Evolutionary conservation across 2,797 vertebrate species (phyloP).

Genomic region (Cynopterus sphinx): DNA sequence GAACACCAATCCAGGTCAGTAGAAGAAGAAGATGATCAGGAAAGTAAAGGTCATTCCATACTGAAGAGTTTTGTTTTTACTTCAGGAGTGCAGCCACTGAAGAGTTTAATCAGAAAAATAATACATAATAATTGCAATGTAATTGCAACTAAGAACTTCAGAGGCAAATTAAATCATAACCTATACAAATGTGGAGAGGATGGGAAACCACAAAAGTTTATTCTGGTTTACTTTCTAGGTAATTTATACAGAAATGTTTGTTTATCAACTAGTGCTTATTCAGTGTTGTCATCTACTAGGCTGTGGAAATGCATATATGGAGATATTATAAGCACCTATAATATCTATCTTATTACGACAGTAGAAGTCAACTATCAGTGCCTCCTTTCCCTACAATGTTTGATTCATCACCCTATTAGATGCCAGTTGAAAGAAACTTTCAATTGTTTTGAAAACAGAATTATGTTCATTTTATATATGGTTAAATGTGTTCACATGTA

Average conservation of each 20-base stretch:
- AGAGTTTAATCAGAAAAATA: not conserved
- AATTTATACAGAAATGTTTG: not conserved
- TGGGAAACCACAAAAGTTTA: not conserved
- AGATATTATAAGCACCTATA: not conserved
- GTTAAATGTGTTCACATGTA: not conserved
- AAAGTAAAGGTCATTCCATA: not conserved
- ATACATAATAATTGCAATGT: not conserved
- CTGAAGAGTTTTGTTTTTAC: not conserved
- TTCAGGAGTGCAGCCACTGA: not conserved
- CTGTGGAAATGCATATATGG: not conserved
- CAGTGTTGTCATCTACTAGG: too few species aligned
- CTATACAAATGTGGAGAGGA: too few species aligned
- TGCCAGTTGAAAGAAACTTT: not conserved
- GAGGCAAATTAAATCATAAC: not conserved
- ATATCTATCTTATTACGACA: not conserved
- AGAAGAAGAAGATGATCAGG: not conserved
- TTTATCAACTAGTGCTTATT: not conserved
- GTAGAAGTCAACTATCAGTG: not conserved
- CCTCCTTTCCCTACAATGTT: not conserved
- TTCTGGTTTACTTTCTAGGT: not conserved
- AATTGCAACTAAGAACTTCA: not conserved
- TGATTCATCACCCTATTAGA: not conserved
- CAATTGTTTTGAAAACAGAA: not conserved
- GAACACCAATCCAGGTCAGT: not conserved
- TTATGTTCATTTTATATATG: not conserved